phyloP scores from a whole-genome alignment of 2,888 invertebrate genomes.

The Folsomia candida region DNA sequence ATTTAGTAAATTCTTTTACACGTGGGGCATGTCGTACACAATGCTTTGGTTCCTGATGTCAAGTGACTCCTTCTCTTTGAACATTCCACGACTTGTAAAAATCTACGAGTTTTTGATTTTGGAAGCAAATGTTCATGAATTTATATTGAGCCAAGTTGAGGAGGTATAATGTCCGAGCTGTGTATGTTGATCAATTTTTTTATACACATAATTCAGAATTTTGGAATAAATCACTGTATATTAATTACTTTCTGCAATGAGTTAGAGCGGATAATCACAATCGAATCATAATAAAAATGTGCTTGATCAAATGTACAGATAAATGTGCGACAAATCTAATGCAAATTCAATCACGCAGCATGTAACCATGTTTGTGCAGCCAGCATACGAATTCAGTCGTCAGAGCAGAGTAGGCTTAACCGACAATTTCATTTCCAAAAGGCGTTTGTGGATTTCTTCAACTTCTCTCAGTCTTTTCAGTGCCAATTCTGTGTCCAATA shows the following conservation, averaged over 20 bases:
- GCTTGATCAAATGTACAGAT: too few species aligned
- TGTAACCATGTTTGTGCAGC: too few species aligned
- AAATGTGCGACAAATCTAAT: too few species aligned
- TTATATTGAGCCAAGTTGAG: conserved; percentile 15
- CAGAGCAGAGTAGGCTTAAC: background rate
- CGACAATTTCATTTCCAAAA: background rate
- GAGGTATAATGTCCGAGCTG: background rate
- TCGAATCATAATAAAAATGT: too few species aligned
- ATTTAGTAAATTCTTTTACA: conserved; percentile 37
- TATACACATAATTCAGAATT: too few species aligned
- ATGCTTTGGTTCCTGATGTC: conserved; percentile 38
- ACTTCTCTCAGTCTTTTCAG: conserved; percentile 30
- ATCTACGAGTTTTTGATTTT: conserved; percentile 29
- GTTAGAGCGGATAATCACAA: too few species aligned
- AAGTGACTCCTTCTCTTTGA: conserved; percentile 27
- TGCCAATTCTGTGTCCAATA: conserved; percentile 27
- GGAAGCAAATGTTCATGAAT: conserved; percentile 28
- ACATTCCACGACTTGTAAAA: conserved; percentile 18
- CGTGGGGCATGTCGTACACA: conserved; percentile 37
- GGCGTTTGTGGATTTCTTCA: conserved; percentile 3
- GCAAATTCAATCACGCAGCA: too few species aligned
- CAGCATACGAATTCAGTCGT: too few species aligned
- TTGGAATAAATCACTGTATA: too few species aligned
- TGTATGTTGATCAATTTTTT: too few species aligned
- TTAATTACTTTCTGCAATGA: too few species aligned